Percentiles rank a stretch among this genome's conserved stretches.
Conservation (phyloP, 92 coral and sea anemone species). For the Ricordea florida region DNA sequence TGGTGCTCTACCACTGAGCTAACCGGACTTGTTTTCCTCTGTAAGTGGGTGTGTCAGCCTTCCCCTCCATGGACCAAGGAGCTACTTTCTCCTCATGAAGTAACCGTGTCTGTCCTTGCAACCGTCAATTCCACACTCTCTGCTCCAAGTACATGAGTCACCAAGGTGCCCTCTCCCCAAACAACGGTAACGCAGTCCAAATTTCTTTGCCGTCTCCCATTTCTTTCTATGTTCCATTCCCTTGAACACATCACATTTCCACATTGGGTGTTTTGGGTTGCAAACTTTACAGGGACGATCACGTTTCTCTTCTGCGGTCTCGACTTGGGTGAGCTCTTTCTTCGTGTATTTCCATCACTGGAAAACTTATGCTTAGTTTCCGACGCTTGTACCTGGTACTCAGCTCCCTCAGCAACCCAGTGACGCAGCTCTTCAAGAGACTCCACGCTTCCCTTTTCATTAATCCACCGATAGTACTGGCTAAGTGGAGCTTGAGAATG, state of each 20-base stretch:
- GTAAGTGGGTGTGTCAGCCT: not conserved
- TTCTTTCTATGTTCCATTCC: not conserved
- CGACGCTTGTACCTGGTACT: not conserved
- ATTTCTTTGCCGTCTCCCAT: slow-evolving; percentile 20
- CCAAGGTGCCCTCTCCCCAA: slow-evolving; percentile 37
- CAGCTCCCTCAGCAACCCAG: not conserved
- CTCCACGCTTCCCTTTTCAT: not conserved
- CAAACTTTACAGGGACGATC: too few relatives aligned
- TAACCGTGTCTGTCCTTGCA: slow-evolving; percentile 20
- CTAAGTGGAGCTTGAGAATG: too few relatives aligned
- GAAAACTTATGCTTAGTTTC: not conserved
- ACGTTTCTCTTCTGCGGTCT: not conserved
- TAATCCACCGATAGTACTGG: not conserved
- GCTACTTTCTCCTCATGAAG: slow-evolving; percentile 1
- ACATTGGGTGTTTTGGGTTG: slow-evolving; percentile 18
- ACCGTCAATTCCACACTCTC: slow-evolving; percentile 11
- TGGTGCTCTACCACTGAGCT: too few relatives aligned
- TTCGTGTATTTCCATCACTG: too few relatives aligned
- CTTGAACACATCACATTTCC: slow-evolving; percentile 25
- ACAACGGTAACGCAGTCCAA: slow-evolving; percentile 49
- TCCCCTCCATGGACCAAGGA: not conserved
- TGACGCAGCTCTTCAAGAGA: not conserved
- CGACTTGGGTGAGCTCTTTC: not conserved
- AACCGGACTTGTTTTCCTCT: not conserved
- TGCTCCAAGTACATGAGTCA: slow-evolving; percentile 10